These are phyloP conservation scores for Cryptocephalus primarius DNA, from an alignment of 2,888 invertebrate species.

Conservation along the genomic window DNA sequence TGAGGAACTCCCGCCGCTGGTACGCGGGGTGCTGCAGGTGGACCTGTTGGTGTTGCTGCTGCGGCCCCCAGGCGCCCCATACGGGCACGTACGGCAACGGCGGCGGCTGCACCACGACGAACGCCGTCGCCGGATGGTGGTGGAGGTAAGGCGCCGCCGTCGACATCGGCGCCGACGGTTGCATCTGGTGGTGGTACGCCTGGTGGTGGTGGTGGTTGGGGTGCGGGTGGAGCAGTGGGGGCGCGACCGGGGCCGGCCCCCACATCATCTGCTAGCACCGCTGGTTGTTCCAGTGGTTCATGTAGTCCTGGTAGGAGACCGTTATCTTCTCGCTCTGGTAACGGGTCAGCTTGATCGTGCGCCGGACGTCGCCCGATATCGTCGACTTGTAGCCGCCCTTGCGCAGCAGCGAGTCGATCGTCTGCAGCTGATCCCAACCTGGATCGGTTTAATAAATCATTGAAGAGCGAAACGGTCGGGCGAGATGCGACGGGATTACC, in stretches of 20 bases:
- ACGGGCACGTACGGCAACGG: constrained; percentile 18
- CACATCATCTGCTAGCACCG: constrained; percentile 64
- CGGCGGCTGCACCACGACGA: constrained; percentile 34
- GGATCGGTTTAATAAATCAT: too few species aligned
- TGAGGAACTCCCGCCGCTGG: too few species aligned
- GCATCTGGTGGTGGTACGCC: constrained; percentile 47
- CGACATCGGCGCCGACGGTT: constrained; percentile 49
- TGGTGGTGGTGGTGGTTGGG: neutral
- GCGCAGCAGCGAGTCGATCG: constrained; percentile 91
- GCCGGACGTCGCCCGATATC: constrained; percentile 79
- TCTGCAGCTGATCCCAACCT: constrained; percentile 99
- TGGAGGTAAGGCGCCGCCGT: constrained; percentile 33
- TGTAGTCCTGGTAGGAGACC: constrained; percentile 76
- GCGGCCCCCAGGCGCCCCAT: neutral
- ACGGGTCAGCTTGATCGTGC: constrained; percentile 86
- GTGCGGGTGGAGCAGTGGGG: constrained; percentile 20
- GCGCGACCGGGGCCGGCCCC: constrained; percentile 36
- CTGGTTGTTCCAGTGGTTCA: constrained; percentile 51
- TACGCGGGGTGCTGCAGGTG: too few species aligned
- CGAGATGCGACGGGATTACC: too few species aligned
- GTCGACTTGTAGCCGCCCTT: constrained; percentile 94
- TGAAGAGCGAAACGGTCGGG: too few species aligned
- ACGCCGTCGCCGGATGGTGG: constrained; percentile 4
- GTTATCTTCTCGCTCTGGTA: constrained; percentile 95
- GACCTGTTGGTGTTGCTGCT: too few species aligned